Evolutionary conservation across 2,797 vertebrate species (phyloP), one percentile per base, ranked within the genome.

Genomic region (Phylloscopus collybita): DNA sequence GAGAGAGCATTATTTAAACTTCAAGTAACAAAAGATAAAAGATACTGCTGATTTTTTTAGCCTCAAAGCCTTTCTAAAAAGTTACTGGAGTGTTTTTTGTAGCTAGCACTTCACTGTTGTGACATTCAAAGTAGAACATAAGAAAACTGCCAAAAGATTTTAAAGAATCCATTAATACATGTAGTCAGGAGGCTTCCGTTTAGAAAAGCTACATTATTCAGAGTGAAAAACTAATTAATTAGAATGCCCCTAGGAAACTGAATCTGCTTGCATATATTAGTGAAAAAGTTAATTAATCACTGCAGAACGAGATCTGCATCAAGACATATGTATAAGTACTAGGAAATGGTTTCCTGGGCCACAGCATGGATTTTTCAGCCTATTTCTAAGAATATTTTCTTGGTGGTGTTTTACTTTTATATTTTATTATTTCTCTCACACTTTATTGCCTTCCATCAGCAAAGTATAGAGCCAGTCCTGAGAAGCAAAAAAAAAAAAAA

Each of bases 201-300:
- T 96, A 94, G 91, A 96, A 98, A 97, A 97, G 90, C 88, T 89
- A 81, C 95, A 97, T 98, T 97, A 98, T 98, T 97, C 96, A 97
- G 90, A 95, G 96, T 27, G 92, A 97, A 98, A 97, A 98, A 96
- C 97, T 97, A 97, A 98, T 98, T 98, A 98, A 98, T 98, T 97
- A 97, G 94, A 97, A 97, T 69, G 22, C 96, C 97, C 97, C 95
- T 91, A 98, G 97, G 97, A 98, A 94, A 92, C 95, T 78, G 95
- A 97, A 95, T 96, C 96, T 97, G 95, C 96, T 97, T 97, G 97
- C 97, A 96, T 96, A 88, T 92, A 95, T 97, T 98, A 96, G 93
- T 94, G 92, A 95, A 95, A 97, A 97, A 97, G 96, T 97, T 98
- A 98, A 98, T 98, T 97, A 98, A 98, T 97, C 96, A 98, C 95